Evolutionary conservation across 2,888 invertebrate species (phyloP).

Genomic region (Spicauda simplicius): DNA sequence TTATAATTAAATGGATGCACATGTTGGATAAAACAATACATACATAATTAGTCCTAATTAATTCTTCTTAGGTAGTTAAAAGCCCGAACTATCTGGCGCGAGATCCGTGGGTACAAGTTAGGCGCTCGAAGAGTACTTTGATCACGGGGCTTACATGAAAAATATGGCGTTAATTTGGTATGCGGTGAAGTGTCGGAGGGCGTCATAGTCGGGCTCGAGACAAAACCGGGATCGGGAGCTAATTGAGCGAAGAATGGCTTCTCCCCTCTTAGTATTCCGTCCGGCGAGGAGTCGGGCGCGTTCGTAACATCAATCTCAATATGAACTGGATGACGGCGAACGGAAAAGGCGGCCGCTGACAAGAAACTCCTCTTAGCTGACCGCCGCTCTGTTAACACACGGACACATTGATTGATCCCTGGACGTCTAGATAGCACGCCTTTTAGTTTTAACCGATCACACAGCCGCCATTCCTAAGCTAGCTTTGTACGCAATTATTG

Average conservation of each 20-base stretch:
- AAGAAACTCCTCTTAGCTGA: constrained; percentile 79
- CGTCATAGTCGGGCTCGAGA: constrained; percentile 60
- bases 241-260: constrained; percentile 79
- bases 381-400: constrained; percentile 56
- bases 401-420: constrained; percentile 71
- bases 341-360: constrained; percentile 72
- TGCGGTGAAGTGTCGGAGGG: constrained; percentile 67
- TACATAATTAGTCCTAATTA: background rate
- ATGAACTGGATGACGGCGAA: constrained; percentile 75
- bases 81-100: constrained; percentile 17
- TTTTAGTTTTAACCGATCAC: constrained; percentile 28
- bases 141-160: constrained; percentile 71
- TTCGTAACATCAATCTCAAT: constrained; percentile 82
- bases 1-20: no score
- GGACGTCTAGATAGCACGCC: constrained; percentile 26
- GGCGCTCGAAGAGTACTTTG: constrained; percentile 58
- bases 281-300: constrained; percentile 61
- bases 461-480: background rate
- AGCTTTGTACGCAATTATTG: background rate
- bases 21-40: background rate
- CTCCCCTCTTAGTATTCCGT: constrained; percentile 77
- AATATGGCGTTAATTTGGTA: constrained; percentile 78
- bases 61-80: constrained; percentile 1
- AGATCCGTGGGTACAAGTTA: constrained; percentile 40
- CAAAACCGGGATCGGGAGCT: constrained; percentile 71